Evolutionary conservation across 1,140 invertebrate genomes (phyloP).

Genomic region (Neuroterus valhalla): DNA sequence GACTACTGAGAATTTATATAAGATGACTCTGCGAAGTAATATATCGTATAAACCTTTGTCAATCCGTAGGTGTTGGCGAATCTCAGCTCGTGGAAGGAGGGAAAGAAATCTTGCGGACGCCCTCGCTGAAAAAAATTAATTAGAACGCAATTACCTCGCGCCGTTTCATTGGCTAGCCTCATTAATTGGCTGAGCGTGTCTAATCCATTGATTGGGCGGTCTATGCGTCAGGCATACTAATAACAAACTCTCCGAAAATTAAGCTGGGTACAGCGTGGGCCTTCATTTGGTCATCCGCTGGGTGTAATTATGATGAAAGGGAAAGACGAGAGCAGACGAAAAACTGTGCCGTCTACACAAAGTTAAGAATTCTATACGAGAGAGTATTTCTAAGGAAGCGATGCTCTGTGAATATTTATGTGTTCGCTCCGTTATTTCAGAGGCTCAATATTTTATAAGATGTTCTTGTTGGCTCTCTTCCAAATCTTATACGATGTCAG

Average conservation of each 20-base stretch:
- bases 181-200: slow-evolving; percentile 60
- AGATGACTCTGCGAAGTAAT: slow-evolving; percentile 17
- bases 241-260: background rate
- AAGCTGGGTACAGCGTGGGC: background rate
- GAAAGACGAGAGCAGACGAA: slow-evolving; percentile 40
- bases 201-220: slow-evolving; percentile 56
- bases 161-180: slow-evolving; percentile 44
- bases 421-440: slow-evolving; percentile 13
- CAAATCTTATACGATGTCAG: slow-evolving; percentile 4
- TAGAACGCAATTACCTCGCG: slow-evolving; percentile 57
- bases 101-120: slow-evolving; percentile 33
- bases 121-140: slow-evolving; percentile 53
- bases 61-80: slow-evolving; percentile 27
- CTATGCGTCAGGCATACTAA: slow-evolving; percentile 51
- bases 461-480: slow-evolving; percentile 19
- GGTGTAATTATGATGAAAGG: slow-evolving; percentile 50
- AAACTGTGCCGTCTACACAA: slow-evolving; percentile 34
- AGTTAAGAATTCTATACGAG: background rate
- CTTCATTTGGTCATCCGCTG: slow-evolving; percentile 46
- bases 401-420: slow-evolving; percentile 62
- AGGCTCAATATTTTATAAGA: background rate
- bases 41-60: slow-evolving; percentile 38
- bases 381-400: slow-evolving; percentile 47
- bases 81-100: background rate
- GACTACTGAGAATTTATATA: background rate